Percentiles rank a stretch among this genome's conserved stretches.
Conservation (phyloP, 2,113 vertebrate genomes). For the Rafetus swinhoei region DNA sequence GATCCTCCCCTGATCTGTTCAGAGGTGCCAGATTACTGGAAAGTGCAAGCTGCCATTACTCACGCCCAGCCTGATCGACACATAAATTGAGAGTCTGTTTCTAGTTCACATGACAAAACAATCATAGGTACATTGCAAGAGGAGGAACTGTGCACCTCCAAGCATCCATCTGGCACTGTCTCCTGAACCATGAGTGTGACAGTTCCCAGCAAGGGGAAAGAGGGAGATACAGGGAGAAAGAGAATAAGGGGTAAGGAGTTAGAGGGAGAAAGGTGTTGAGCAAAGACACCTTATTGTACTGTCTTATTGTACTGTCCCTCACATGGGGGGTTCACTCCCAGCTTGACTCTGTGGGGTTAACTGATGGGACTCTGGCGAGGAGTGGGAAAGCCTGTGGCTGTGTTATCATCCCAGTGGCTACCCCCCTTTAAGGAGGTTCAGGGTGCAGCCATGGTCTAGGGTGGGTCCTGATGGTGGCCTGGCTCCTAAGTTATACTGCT, state of each 20-base stretch:
- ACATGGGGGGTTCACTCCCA: fast-evolving
- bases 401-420: background rate
- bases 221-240: background rate
- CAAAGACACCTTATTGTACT: background rate
- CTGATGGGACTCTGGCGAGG: background rate
- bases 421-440: background rate
- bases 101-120: no score
- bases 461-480: background rate
- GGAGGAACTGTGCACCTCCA: no score
- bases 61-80: no score
- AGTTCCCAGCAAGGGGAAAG: background rate
- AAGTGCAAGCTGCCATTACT: no score
- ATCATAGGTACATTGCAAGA: no score
- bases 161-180: background rate
- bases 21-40: no score
- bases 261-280: background rate
- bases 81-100: no score
- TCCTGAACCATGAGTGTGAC: background rate
- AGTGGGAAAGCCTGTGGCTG: background rate
- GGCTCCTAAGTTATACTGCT: background rate
- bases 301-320: background rate
- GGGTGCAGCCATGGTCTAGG: background rate
- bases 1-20: background rate
- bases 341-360: fast-evolving
- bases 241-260: background rate